A percentile compares a stretch with the other conserved stretches of the same genome.
Evolutionary conservation across 1,140 invertebrate species (phyloP).

Genomic region (Cyclargus thomasi): DNA sequence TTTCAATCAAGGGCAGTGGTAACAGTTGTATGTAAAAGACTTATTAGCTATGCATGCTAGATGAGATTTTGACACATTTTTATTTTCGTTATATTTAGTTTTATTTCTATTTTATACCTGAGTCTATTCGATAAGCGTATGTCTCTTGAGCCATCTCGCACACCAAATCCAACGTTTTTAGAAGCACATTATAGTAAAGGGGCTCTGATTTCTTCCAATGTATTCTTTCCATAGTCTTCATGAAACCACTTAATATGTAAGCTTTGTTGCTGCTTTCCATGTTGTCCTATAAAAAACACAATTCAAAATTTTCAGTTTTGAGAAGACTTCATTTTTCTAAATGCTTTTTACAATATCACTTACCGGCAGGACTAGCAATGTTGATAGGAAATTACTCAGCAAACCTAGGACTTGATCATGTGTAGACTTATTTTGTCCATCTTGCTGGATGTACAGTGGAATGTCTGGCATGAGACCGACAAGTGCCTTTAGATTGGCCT

Average conservation of each 20-base stretch:
- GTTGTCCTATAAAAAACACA: slow-evolving; percentile 80
- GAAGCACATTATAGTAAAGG: slow-evolving; percentile 54
- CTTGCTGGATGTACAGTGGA: slow-evolving; percentile 83
- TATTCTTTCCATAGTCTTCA: slow-evolving; percentile 65
- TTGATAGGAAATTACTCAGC: slow-evolving; percentile 87
- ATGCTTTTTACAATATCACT: slow-evolving; percentile 45
- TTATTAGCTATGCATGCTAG: too few relatives aligned
- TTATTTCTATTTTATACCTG: slow-evolving; percentile 76
- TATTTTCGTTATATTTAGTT: background rate
- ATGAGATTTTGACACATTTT: too few relatives aligned
- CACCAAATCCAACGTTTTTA: slow-evolving; percentile 83
- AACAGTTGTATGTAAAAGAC: too few relatives aligned
- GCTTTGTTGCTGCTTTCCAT: slow-evolving; percentile 77
- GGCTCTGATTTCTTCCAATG: slow-evolving; percentile 65
- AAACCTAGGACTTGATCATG: slow-evolving; percentile 85
- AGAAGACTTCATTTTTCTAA: background rate
- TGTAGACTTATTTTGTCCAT: slow-evolving; percentile 82
- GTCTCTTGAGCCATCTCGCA: slow-evolving; percentile 84
- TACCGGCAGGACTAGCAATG: slow-evolving; percentile 89
- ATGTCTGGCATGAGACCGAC: slow-evolving; percentile 87
- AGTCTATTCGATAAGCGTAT: slow-evolving; percentile 88
- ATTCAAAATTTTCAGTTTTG: background rate
- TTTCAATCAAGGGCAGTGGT: too few relatives aligned
- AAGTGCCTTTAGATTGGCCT: slow-evolving; percentile 94
- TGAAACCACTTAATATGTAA: slow-evolving; percentile 61